Percentiles rank a stretch among this genome's conserved stretches.
Evolutionary conservation across 2,113 vertebrate species (phyloP).

Genomic region (Anolis sagrei): DNA sequence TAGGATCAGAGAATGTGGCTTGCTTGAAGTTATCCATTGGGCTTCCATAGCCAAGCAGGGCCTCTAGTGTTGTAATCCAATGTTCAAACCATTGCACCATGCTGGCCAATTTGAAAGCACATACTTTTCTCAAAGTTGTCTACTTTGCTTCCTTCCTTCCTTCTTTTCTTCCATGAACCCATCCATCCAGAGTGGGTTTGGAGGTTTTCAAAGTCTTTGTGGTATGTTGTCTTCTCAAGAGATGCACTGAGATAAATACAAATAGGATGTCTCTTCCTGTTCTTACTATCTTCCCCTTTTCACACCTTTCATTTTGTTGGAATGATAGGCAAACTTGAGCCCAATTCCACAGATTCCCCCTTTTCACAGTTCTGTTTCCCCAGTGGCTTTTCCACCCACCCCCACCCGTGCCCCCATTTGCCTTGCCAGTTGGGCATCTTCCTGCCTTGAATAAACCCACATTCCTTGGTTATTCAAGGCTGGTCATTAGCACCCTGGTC

Average conservation of each 20-base stretch:
- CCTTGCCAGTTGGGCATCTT: slow-evolving; percentile 78
- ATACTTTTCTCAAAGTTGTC: too few relatives aligned
- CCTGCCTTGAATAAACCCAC: slow-evolving; percentile 79
- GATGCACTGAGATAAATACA: slow-evolving; percentile 45
- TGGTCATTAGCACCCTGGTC: slow-evolving; percentile 82
- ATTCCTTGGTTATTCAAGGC: slow-evolving; percentile 81
- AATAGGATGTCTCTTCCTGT: slow-evolving; percentile 51
- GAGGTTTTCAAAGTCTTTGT: slow-evolving; percentile 31
- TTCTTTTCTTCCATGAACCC: not conserved
- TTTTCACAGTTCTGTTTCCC: slow-evolving; percentile 74
- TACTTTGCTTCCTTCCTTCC: not conserved
- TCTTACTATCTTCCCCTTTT: slow-evolving; percentile 59
- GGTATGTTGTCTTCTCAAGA: slow-evolving; percentile 54
- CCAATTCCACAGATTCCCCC: slow-evolving; percentile 65
- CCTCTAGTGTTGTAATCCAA: not conserved
- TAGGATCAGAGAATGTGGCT: not conserved
- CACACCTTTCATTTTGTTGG: slow-evolving; percentile 38
- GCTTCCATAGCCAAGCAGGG: not conserved
- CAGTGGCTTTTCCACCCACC: slow-evolving; percentile 53
- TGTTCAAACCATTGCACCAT: not conserved
- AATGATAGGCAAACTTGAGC: slow-evolving; percentile 51
- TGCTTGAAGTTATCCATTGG: not conserved
- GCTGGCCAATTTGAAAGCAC: not conserved
- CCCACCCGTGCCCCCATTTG: slow-evolving; percentile 70
- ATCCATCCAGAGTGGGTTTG: not conserved